Conservation (phyloP, 2,797 vertebrate genomes). For the Balearica regulorum region DNA sequence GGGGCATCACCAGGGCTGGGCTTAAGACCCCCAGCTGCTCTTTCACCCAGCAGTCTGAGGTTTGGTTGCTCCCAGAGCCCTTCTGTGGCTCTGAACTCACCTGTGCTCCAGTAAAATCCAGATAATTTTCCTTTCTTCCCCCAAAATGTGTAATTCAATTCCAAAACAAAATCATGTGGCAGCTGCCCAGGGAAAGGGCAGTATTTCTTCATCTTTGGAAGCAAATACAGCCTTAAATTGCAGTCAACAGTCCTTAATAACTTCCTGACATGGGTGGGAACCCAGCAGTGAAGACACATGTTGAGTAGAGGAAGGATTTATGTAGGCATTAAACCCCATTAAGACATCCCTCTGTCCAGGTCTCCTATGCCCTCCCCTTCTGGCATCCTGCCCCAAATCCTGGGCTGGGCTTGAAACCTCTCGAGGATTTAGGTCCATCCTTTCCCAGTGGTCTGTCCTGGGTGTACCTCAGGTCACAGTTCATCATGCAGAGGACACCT, state of each 20-base stretch:
- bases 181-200: neutral
- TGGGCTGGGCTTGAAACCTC: neutral
- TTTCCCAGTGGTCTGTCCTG: neutral
- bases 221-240: neutral
- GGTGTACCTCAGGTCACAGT: neutral
- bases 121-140: neutral
- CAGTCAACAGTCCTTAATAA: neutral
- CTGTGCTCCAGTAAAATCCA: neutral
- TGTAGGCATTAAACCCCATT: neutral
- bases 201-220: neutral
- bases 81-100: neutral
- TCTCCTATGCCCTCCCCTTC: neutral
- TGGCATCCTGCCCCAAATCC: neutral
- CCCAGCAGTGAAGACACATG: neutral
- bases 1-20: neutral
- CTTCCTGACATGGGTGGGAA: neutral
- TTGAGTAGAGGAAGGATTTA: neutral
- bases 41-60: neutral
- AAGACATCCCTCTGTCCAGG: neutral
- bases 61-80: neutral
- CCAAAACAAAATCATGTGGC: neutral
- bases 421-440: neutral
- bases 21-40: neutral
- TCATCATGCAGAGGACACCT: neutral
- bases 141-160: neutral